Evolutionary conservation across 2,113 vertebrate species (phyloP).

Genomic region (Acanthisitta chloris): DNA sequence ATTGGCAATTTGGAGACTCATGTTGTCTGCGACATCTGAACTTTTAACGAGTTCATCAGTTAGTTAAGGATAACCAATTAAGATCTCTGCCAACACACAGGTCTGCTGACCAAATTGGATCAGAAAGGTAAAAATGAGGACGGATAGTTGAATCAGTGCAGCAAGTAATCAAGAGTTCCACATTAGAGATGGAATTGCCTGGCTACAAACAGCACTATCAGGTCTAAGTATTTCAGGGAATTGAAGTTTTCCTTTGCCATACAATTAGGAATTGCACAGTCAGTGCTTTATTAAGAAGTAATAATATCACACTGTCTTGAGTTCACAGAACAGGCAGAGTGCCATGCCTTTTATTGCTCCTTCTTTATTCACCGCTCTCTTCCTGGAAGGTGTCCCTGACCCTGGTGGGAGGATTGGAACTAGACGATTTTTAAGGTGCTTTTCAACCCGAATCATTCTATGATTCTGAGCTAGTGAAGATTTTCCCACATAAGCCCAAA

Average conservation of each 20-base stretch:
- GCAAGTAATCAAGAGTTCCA: not conserved
- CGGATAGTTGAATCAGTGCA: not conserved
- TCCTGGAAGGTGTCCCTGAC: not conserved
- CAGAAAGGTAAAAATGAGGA: not conserved
- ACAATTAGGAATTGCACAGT: not conserved
- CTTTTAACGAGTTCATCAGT: not conserved
- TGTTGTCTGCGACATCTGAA: not conserved
- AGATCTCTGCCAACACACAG: not conserved
- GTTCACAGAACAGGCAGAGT: not conserved
- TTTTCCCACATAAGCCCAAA: not conserved
- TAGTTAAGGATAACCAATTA: not conserved
- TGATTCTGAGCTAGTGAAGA: not conserved
- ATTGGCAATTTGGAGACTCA: not conserved
- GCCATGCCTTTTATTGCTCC: not conserved
- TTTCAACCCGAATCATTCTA: not conserved
- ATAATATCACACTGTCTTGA: not conserved
- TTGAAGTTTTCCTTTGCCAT: not conserved
- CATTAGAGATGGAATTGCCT: not conserved
- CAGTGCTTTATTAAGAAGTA: not conserved
- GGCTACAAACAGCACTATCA: not conserved
- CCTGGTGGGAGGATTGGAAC: not conserved
- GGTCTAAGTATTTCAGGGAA: not conserved
- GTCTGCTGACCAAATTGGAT: not conserved
- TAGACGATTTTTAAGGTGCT: not conserved
- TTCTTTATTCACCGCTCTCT: not conserved